Evolutionary conservation across 1,140 invertebrate genomes (phyloP), one percentile per base, ranked within the genome.

Genomic region (Frieseomelitta varia): DNA sequence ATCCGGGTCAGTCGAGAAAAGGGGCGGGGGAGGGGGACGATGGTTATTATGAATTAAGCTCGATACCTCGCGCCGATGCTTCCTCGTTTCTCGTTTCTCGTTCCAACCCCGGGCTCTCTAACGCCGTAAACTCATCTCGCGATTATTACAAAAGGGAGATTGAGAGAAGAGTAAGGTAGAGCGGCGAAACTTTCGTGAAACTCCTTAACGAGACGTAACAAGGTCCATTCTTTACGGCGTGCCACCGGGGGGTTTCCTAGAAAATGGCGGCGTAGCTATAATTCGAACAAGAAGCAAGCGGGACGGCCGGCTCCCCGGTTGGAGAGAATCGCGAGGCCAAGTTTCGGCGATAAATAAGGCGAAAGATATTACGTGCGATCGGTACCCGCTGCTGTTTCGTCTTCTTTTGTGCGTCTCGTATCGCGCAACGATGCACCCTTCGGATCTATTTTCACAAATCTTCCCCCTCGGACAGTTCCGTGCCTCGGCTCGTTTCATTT

Each of bases 171-270:
- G 75, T 72, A 58, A 81, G 85, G 86, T 55, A 56, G 71, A 80
- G 69, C 39, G 39, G 73, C 67, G 79, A 90, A 90, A 90, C 88
- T 90, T 90, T 67, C 81, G 84, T 71, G 87, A 87, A 90, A 90
- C 89, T 90, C 85, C 89, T 90, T 90, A 90, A 90, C 84, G 89
- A 90, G 88, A 90, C 87, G 84, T 90, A 90, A 90, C 88, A 90
- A 84, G 84, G 81, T 90, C 84, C 84, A 90, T 90, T 90, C 88
- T 90, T 90, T 90, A 86, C 72, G 77, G 74, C 27, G 78, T 72
- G 76, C 86, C 75, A 87, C 80, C 30, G 72, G 68, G 63, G 74
- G 68, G n/a, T 63, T n/a, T 39, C 61, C 47, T 67, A n/a, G 84
- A 84, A 90, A 90, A 88, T 90, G 84, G 79, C 69, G 77, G 39